Base-by-base conservation (phyloP, 2,113 vertebrate genomes). In the Falcunculus frontatus region DNA sequence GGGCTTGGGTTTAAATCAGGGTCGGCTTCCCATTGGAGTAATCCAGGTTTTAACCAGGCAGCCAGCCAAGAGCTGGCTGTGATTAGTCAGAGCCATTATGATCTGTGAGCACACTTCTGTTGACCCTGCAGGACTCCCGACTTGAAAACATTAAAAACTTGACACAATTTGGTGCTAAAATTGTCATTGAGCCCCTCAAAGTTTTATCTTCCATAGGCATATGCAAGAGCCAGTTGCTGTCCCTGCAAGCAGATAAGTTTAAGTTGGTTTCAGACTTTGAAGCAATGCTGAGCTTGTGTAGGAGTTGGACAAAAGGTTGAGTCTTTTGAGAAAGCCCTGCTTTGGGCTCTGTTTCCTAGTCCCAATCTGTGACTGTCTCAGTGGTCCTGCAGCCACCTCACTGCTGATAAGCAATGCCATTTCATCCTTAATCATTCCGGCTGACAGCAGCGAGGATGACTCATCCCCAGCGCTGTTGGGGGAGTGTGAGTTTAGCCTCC, bases 31-130 rank as follows among this genome's bases (percentile, higher is more conserved):
- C 42, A 19, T 13, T 80, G 91, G 89, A 89, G 37, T 60, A 78
- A 91, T 93, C 70, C 74, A 84, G 65, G 42, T 88, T 91, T 77
- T 79, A 86, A 52, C 33, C 56, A 81, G 80, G 85, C 93, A 87
- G 83, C 23, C 73, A 56, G 89, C 80, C 91, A 90, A 90, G 80
- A 67, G 35, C 64, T 93, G 80, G 76, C 64, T 86, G 72, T 78
- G 64, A 68, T 95, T 67, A 75, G 57, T 87, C 80, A 74, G 73
- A 83, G 50, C 20, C n/a, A 3, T 81, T 90, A 67, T 47, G 83
- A 70, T 90, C 55, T 83, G 46, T 62, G 79, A 86, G 56, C 74
- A 84, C n/a, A 37, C 32, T 56, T 87, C 46, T 2, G 3, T 25
- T 88, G 80, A 86, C 89, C 82, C 89, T 68, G 39, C 30, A 74